A percentile compares a stretch with the other conserved stretches of the same genome.
These are phyloP conservation scores for Emys orbicularis DNA, from an alignment of 2,797 vertebrate genomes.

Conservation along the genomic window DNA sequence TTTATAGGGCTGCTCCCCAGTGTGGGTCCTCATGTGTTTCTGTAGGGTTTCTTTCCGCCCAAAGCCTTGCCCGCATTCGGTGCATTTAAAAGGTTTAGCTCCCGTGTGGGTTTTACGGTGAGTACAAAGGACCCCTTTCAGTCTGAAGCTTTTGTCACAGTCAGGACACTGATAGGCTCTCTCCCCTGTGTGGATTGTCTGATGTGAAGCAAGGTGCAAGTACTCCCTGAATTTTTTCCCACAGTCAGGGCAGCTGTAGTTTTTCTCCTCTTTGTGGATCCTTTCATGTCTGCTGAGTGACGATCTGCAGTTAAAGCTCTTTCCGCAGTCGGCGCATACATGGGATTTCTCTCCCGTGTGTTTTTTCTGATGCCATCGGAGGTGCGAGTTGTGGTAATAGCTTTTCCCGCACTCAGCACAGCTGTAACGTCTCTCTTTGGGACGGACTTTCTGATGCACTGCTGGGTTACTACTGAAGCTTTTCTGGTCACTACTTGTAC, in stretches of 20 bases:
- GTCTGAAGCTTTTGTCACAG: not conserved
- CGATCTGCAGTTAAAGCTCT: constrained; percentile 6
- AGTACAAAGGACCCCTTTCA: not conserved
- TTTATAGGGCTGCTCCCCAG: not conserved
- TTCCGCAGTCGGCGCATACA: not conserved
- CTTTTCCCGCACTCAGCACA: constrained; percentile 67
- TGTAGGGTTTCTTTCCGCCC: not conserved
- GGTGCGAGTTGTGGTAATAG: constrained; percentile 40
- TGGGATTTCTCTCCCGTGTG: not conserved
- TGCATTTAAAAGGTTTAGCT: not conserved
- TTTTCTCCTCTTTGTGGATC: constrained; percentile 52
- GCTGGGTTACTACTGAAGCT: not conserved
- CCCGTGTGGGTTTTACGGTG: not conserved
- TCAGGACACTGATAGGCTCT: not conserved
- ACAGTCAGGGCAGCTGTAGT: not conserved
- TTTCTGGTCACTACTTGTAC: not conserved
- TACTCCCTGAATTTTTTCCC: not conserved
- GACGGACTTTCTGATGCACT: constrained; percentile 52
- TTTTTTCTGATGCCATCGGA: not conserved
- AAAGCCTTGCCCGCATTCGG: not conserved
- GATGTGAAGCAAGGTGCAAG: not conserved
- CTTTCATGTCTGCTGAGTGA: constrained; percentile 56
- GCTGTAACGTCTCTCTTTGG: constrained; percentile 52
- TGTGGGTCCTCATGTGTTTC: not conserved
- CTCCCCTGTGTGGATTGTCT: not conserved